Percentiles rank a stretch among this genome's conserved stretches.
Conservation (phyloP, 2,888 invertebrate genomes). For the Leptopilina syphax region DNA sequence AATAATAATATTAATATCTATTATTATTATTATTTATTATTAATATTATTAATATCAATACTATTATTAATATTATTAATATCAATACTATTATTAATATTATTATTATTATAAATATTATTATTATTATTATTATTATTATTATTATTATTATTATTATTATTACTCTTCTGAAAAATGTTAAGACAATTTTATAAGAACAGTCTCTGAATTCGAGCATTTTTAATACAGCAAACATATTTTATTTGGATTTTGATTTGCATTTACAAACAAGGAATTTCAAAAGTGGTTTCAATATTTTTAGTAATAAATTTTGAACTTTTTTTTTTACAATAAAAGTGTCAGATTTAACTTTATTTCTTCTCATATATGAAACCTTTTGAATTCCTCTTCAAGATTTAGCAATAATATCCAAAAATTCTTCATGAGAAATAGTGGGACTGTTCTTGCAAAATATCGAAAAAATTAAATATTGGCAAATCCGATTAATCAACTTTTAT, state of each 20-base stretch:
- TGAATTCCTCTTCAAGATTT: background rate
- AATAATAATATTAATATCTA: background rate
- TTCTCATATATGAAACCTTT: background rate
- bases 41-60: background rate
- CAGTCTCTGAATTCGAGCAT: slow-evolving; percentile 27
- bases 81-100: too few relatives aligned
- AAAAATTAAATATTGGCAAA: background rate
- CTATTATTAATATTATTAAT: too few relatives aligned
- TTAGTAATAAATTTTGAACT: too few relatives aligned
- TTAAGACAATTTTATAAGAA: slow-evolving; percentile 7
- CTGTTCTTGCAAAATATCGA: slow-evolving; percentile 27
- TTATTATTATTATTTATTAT: background rate
- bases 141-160: slow-evolving; percentile 1
- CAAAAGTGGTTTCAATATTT: background rate
- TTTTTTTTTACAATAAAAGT: background rate
- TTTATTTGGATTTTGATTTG: slow-evolving; percentile 18
- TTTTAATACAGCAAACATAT: background rate
- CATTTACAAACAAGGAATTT: slow-evolving; percentile 26
- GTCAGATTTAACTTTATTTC: background rate
- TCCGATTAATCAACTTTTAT: too few relatives aligned
- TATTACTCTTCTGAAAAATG: background rate
- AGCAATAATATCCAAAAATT: slow-evolving; percentile 27
- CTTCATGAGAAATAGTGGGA: slow-evolving; percentile 13
- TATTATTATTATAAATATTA: background rate
- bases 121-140: too few relatives aligned